Conservation (phyloP, 2,113 vertebrate genomes). For the Nothobranchius furzeri region DNA sequence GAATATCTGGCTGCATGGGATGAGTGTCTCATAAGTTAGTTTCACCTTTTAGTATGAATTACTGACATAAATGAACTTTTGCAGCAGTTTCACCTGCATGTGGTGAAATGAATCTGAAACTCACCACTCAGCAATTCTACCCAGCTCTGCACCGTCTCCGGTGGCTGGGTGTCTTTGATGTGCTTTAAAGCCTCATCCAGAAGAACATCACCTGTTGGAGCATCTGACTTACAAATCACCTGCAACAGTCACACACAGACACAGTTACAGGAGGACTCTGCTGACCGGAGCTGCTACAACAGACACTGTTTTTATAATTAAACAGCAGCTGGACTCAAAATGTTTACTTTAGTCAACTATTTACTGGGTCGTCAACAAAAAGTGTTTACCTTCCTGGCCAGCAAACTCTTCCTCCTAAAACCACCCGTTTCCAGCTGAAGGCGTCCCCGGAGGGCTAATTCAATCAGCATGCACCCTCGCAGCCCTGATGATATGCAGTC, state of each 20-base stretch:
- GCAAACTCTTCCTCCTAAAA: conserved; percentile 93
- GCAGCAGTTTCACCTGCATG: too few species aligned
- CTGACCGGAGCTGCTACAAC: background rate
- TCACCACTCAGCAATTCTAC: conserved; percentile 97
- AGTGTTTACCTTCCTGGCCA: conserved; percentile 87
- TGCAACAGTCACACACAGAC: conserved; percentile 56
- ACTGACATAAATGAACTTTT: too few species aligned
- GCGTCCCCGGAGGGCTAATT: conserved; percentile 89
- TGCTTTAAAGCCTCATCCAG: conserved; percentile 96
- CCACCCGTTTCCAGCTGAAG: conserved; percentile 91
- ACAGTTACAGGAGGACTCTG: background rate
- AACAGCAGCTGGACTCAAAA: background rate
- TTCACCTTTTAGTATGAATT: too few species aligned
- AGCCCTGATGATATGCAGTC: conserved; percentile 96
- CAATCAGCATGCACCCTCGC: conserved; percentile 96
- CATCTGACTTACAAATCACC: conserved; percentile 96
- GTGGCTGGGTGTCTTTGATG: conserved; percentile 94
- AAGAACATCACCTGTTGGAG: conserved; percentile 94
- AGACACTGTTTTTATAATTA: background rate
- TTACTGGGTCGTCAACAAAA: background rate
- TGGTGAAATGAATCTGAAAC: conserved; percentile 31
- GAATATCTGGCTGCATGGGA: too few species aligned
- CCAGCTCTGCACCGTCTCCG: conserved; percentile 97
- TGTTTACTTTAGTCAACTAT: background rate
- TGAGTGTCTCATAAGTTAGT: too few species aligned